A percentile compares a stretch with the other conserved stretches of the same genome.
These are phyloP conservation scores for Crotalus helleri DNA, from an alignment of 2,113 vertebrate genomes.

Conservation along the genomic window DNA sequence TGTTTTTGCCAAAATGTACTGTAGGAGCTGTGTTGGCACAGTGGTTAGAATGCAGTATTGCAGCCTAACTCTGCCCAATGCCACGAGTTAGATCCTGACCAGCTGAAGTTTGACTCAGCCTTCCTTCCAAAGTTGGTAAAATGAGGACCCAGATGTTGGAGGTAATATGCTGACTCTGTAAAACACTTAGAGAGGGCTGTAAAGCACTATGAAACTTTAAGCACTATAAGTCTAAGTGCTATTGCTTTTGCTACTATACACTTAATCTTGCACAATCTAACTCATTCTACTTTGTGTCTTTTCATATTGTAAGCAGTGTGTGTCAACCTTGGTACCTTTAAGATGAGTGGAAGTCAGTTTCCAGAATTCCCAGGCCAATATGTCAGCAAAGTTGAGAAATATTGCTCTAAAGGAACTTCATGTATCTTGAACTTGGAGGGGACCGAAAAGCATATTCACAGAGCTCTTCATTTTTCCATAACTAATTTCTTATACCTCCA, in stretches of 20 bases:
- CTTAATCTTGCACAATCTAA: not conserved
- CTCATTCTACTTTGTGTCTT: not conserved
- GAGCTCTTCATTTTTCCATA: not conserved
- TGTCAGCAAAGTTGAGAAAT: not conserved
- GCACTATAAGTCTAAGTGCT: not conserved
- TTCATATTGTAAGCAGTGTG: too few species aligned
- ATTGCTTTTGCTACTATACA: not conserved
- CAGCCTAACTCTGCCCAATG: not conserved
- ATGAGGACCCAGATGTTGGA: not conserved
- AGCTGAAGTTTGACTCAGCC: not conserved
- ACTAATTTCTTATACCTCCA: not conserved
- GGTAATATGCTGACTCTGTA: not conserved
- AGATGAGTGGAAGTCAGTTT: not conserved
- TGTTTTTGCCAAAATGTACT: not conserved
- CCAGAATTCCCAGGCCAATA: not conserved
- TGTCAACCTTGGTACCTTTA: not conserved
- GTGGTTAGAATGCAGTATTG: not conserved
- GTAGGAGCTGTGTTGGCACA: not conserved
- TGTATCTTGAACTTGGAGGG: not conserved
- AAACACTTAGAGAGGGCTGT: not conserved
- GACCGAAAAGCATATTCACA: not conserved
- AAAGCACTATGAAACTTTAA: not conserved
- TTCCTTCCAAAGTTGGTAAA: not conserved
- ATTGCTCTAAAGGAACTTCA: not conserved
- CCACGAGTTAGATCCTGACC: not conserved